Evolutionary conservation across 2,888 invertebrate genomes (phyloP).

Genomic region (Liodrosophila aerea): DNA sequence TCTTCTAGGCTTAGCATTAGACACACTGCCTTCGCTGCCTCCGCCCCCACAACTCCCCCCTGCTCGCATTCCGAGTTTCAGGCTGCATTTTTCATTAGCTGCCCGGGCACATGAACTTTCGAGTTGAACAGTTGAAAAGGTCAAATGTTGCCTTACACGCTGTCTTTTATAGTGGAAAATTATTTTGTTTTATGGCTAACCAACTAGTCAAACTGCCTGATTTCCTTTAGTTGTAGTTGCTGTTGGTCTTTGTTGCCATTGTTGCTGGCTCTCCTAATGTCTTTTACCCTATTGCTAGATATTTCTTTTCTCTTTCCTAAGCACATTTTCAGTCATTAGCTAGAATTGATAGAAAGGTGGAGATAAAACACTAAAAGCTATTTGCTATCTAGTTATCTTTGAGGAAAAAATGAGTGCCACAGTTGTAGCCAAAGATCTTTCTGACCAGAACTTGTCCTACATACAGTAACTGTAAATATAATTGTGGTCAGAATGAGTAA

Average conservation of each 20-base stretch:
- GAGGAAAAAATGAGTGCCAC: neutral
- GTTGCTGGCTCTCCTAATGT: slow-evolving; percentile 41
- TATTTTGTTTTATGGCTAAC: slow-evolving; percentile 54
- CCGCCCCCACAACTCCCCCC: neutral
- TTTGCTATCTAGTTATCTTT: slow-evolving; percentile 12
- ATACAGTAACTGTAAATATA: too few species aligned
- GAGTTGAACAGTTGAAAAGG: slow-evolving; percentile 64
- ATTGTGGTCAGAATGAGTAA: too few species aligned
- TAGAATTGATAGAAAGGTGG: slow-evolving; percentile 42
- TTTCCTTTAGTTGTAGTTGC: slow-evolving; percentile 27
- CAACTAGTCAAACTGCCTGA: slow-evolving; percentile 34
- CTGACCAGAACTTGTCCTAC: too few species aligned
- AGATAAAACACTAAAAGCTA: slow-evolving; percentile 43
- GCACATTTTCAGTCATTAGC: slow-evolving; percentile 59
- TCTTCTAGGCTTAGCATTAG: slow-evolving; percentile 41
- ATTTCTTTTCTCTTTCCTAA: slow-evolving; percentile 27
- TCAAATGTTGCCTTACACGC: slow-evolving; percentile 62
- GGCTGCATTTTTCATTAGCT: slow-evolving; percentile 63
- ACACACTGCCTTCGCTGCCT: slow-evolving; percentile 21
- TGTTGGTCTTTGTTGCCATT: slow-evolving; percentile 14
- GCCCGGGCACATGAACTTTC: slow-evolving; percentile 71
- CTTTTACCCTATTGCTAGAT: slow-evolving; percentile 36
- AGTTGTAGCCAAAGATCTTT: too few species aligned
- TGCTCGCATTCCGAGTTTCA: slow-evolving; percentile 40
- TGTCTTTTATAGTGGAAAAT: slow-evolving; percentile 55